These are phyloP conservation scores for Conomelus anceps DNA, from an alignment of 2,888 invertebrate genomes.

Conservation along the genomic window DNA sequence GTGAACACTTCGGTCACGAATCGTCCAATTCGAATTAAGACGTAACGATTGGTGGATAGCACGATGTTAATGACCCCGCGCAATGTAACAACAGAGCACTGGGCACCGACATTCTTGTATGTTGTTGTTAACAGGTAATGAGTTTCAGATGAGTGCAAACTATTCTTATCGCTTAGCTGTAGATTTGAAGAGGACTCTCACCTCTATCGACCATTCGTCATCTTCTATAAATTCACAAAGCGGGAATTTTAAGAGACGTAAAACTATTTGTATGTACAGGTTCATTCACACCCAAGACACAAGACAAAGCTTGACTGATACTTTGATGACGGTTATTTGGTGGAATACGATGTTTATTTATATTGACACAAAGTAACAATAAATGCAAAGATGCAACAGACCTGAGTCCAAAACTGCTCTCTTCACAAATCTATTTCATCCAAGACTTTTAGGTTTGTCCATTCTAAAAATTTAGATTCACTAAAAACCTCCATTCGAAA, in stretches of 20 bases:
- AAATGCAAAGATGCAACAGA: too few relatives aligned
- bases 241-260: neutral
- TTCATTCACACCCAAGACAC: too few relatives aligned
- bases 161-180: neutral
- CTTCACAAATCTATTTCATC: too few relatives aligned
- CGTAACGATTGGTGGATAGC: neutral
- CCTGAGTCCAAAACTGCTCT: too few relatives aligned
- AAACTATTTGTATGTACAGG: too few relatives aligned
- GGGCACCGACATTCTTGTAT: neutral
- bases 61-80: neutral
- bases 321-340: too few relatives aligned
- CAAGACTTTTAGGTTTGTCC: too few relatives aligned
- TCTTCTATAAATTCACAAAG: neutral
- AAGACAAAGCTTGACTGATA: too few relatives aligned
- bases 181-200: neutral
- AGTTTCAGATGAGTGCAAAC: neutral
- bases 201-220: neutral
- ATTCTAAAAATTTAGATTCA: too few relatives aligned
- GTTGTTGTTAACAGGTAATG: neutral
- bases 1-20: neutral
- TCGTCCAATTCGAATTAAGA: neutral
- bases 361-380: too few relatives aligned
- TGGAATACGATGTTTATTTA: too few relatives aligned
- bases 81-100: neutral
- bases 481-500: too few relatives aligned